Percentiles rank a stretch among this genome's conserved stretches.
Evolutionary conservation across 92 coral and sea anemone genomes (phyloP).

Genomic region (Montipora capitata): DNA sequence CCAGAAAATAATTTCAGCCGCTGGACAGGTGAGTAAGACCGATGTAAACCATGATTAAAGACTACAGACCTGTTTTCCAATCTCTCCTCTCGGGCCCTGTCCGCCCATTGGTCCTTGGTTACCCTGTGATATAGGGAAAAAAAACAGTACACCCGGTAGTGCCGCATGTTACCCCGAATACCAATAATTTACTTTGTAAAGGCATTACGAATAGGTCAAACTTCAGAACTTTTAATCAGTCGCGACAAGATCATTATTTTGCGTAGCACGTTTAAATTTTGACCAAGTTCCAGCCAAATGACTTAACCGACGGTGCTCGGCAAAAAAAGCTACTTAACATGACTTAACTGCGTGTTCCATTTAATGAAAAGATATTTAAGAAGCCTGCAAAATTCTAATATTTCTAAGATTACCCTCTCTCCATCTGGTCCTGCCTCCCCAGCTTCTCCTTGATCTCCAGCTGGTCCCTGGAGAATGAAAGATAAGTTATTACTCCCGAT

Average conservation of each 20-base stretch:
- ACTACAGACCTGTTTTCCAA: conserved; percentile 26
- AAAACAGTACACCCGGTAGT: background rate
- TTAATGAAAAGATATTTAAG: background rate
- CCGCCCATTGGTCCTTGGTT: conserved; percentile 23
- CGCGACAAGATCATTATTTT: too few species aligned
- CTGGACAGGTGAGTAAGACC: background rate
- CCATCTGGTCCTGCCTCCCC: conserved; percentile 16
- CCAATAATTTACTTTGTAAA: background rate
- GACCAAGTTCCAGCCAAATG: too few species aligned
- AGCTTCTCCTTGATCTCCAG: background rate
- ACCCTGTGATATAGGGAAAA: conserved; percentile 9
- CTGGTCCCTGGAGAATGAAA: conserved; percentile 13
- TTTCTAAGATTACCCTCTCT: background rate
- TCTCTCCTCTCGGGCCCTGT: conserved; percentile 15
- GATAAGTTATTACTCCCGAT: background rate
- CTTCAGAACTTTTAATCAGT: too few species aligned
- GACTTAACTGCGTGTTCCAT: background rate
- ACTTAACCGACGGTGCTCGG: too few species aligned
- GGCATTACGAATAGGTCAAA: background rate
- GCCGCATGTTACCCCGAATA: background rate
- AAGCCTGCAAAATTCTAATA: background rate
- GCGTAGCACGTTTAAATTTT: too few species aligned
- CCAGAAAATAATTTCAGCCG: too few species aligned
- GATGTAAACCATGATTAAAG: background rate
- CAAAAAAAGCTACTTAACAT: too few species aligned